phyloP scores from a whole-genome alignment of 2,888 invertebrate genomes.

The Lepetodrilus schrolli region DNA sequence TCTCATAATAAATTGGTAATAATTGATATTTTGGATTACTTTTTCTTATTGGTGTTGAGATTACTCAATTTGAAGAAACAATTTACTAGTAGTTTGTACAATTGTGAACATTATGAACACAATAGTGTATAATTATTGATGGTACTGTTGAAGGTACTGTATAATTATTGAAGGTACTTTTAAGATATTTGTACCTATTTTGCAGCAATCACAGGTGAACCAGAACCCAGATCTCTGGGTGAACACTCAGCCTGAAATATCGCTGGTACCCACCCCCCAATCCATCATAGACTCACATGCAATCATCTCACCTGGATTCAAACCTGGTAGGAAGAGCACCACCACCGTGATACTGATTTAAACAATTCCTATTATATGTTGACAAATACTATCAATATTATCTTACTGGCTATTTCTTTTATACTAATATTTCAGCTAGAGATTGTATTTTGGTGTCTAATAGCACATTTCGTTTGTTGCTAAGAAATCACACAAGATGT shows the following conservation, averaged over 20 bases:
- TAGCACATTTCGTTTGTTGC: too few species aligned
- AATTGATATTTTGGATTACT: too few species aligned
- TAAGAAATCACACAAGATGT: too few species aligned
- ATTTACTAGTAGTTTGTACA: not conserved
- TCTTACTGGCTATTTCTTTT: not conserved
- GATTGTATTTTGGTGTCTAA: too few species aligned
- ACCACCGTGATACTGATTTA: constrained; percentile 13
- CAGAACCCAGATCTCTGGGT: constrained; percentile 48
- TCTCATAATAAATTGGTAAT: too few species aligned
- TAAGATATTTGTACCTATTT: too few species aligned
- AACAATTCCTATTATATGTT: not conserved
- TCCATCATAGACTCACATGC: constrained; percentile 16
- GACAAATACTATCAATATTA: not conserved
- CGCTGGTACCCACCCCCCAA: constrained; percentile 38
- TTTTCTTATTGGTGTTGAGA: too few species aligned
- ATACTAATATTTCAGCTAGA: not conserved
- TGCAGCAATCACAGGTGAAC: constrained; percentile 31
- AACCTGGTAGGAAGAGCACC: constrained; percentile 11
- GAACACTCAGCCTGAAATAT: constrained; percentile 43
- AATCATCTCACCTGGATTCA: not conserved
- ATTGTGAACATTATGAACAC: not conserved
- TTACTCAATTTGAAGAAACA: not conserved
- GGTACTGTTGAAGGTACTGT: too few species aligned
- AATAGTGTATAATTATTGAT: too few species aligned
- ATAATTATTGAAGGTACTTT: too few species aligned